A percentile compares a stretch with the other conserved stretches of the same genome.
phyloP scores from a whole-genome alignment of 2,113 vertebrate genomes.

The Pipra filicauda region DNA sequence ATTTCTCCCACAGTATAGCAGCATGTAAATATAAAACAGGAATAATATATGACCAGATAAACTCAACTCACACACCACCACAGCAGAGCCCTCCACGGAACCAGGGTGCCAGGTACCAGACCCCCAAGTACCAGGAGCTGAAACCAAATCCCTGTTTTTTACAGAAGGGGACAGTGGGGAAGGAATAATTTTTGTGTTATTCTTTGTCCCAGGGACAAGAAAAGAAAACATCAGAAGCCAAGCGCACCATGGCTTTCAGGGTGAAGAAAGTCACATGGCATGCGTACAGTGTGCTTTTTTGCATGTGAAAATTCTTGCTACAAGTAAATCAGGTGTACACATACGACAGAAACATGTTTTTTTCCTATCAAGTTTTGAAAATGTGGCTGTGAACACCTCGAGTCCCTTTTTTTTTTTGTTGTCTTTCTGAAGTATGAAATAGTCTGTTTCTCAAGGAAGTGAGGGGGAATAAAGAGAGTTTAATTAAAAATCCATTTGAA shows the following conservation, averaged over 20 bases:
- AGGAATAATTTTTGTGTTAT: not conserved
- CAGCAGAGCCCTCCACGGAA: not conserved
- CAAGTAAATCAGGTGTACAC: not conserved
- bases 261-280: not conserved
- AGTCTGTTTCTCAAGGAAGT: not conserved
- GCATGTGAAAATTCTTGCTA: fast-evolving
- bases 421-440: not conserved
- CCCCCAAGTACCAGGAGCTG: not conserved
- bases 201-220: not conserved
- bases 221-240: not conserved
- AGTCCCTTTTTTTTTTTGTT: not conserved
- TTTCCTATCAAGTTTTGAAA: not conserved
- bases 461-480: not conserved
- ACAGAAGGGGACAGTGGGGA: not conserved
- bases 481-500: constrained; percentile 1
- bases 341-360: not conserved
- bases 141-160: not conserved
- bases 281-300: not conserved
- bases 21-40: constrained; percentile 1
- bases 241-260: not conserved
- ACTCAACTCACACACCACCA: not conserved
- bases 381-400: fast-evolving
- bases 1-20: constrained; percentile 29
- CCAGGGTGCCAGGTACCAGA: no score
- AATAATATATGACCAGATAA: constrained; percentile 41